phyloP scores from a whole-genome alignment of 2,888 invertebrate species.

The Nysson spinosus region DNA sequence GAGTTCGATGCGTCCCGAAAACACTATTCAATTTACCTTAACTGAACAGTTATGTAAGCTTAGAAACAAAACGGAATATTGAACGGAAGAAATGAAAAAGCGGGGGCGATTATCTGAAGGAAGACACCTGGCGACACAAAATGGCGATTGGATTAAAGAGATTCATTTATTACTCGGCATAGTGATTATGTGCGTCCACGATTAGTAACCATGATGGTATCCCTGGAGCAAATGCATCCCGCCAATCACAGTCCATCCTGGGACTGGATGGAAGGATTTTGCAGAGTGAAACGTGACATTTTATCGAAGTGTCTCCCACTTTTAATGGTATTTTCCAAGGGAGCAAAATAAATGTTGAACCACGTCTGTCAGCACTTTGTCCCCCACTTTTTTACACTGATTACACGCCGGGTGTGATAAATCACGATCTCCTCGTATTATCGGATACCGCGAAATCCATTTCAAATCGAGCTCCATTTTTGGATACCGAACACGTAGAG shows the following conservation, averaged over 20 bases:
- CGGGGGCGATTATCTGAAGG: conserved; percentile 17
- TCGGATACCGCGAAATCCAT: background rate
- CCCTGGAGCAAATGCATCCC: conserved; percentile 19
- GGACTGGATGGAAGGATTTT: conserved; percentile 37
- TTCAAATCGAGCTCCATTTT: too few species aligned
- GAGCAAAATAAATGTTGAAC: conserved; percentile 14
- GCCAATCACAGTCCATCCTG: conserved; percentile 30
- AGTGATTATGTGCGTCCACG: conserved; percentile 47
- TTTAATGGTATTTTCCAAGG: background rate
- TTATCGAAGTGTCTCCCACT: conserved; percentile 8
- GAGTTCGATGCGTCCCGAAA: too few species aligned
- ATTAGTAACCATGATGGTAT: conserved; percentile 37
- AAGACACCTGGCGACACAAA: conserved; percentile 40
- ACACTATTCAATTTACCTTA: too few species aligned
- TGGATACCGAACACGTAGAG: too few species aligned
- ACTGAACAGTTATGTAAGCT: background rate
- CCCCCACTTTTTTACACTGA: background rate
- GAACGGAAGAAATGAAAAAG: conserved; percentile 29
- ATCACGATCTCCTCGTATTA: conserved; percentile 6
- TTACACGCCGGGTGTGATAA: conserved; percentile 13
- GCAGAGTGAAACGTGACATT: conserved; percentile 28
- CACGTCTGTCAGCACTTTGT: background rate
- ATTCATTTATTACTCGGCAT: conserved; percentile 57
- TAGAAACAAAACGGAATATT: too few species aligned
- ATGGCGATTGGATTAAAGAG: conserved; percentile 50